A percentile compares a stretch with the other conserved stretches of the same genome.
Conservation (phyloP, 2,888 invertebrate species). For the Prenolepis imparis region DNA sequence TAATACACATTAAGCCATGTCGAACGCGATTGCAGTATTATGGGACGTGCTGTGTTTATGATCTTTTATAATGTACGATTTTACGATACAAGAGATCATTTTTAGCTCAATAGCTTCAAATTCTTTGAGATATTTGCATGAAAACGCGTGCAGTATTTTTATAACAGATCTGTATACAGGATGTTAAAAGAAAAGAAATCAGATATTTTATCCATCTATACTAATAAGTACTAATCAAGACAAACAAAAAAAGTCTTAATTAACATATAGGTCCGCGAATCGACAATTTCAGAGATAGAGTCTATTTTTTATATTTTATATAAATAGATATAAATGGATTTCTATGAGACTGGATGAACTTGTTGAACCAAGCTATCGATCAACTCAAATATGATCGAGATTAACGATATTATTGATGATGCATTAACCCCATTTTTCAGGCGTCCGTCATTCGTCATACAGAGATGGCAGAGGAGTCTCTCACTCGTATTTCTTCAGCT, state of each 20-base stretch:
- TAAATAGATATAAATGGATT: slow-evolving; percentile 5
- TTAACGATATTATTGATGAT: slow-evolving; percentile 19
- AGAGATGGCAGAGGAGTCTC: slow-evolving; percentile 95
- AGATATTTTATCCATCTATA: too few relatives aligned
- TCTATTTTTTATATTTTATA: too few relatives aligned
- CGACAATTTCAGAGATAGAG: too few relatives aligned
- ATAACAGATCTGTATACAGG: not conserved
- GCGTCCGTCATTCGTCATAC: slow-evolving; percentile 95
- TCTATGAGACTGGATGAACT: slow-evolving; percentile 22
- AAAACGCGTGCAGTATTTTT: not conserved
- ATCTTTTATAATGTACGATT: not conserved
- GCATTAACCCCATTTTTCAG: slow-evolving; percentile 85
- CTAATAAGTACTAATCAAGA: too few relatives aligned
- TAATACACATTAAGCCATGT: not conserved
- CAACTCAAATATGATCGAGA: slow-evolving; percentile 2
- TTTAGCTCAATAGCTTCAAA: not conserved
- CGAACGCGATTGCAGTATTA: not conserved
- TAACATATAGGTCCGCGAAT: too few relatives aligned
- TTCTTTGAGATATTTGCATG: not conserved
- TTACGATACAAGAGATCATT: not conserved
- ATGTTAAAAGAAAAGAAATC: too few relatives aligned
- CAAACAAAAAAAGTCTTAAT: too few relatives aligned
- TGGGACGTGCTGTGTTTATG: not conserved
- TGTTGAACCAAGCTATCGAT: not conserved
- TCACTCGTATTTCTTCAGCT: slow-evolving; percentile 97